phyloP scores from a whole-genome alignment of 2,113 vertebrate species.

The Electrona antarctica region DNA sequence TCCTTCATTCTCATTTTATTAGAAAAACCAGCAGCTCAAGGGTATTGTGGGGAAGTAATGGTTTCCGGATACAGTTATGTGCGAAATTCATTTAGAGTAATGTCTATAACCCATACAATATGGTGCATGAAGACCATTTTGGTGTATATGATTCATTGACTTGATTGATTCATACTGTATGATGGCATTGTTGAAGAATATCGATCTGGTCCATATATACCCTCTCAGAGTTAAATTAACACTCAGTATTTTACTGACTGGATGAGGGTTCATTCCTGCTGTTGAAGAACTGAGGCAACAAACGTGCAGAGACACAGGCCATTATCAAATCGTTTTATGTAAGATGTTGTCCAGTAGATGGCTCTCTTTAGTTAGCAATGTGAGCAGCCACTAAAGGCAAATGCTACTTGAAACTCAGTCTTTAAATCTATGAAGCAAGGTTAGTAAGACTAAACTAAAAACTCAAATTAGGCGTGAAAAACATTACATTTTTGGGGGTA shows the following conservation, averaged over 20 bases:
- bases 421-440: too few species aligned
- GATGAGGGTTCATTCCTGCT: too few species aligned
- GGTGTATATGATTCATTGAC: constrained; percentile 4
- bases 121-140: constrained; percentile 24
- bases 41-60: constrained; percentile 42
- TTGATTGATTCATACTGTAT: constrained; percentile 12
- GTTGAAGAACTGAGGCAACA: neutral
- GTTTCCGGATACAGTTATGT: constrained; percentile 37
- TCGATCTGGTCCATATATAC: too few species aligned
- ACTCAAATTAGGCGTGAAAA: too few species aligned
- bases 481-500: too few species aligned
- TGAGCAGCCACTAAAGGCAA: neutral
- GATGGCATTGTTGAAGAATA: neutral
- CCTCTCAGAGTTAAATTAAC: too few species aligned
- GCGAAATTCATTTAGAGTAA: constrained; percentile 38
- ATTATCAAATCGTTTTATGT: neutral
- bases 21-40: constrained; percentile 50
- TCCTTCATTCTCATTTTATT: constrained; percentile 60
- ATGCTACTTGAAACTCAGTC: neutral
- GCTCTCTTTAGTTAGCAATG: constrained; percentile 63
- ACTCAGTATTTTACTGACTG: too few species aligned
- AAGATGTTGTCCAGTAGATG: constrained; percentile 64
- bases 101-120: constrained; percentile 22
- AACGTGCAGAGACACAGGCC: neutral
- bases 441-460: too few species aligned